Base-by-base conservation (phyloP, 2,888 invertebrate species). In the Pogonocherus hispidulus region DNA sequence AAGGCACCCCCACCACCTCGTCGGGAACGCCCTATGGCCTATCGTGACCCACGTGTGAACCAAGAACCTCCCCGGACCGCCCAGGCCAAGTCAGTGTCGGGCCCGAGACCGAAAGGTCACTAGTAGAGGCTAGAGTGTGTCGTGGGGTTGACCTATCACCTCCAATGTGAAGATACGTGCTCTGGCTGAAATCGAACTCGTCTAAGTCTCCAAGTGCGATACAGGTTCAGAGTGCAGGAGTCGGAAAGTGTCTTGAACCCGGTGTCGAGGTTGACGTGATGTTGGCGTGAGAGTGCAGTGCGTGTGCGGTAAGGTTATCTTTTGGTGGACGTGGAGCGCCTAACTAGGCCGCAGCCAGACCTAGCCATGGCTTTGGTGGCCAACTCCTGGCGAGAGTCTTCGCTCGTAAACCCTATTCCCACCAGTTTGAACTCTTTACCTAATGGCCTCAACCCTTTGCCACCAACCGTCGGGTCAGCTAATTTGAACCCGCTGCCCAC, bases 321-420 rank as follows among this genome's bases (percentile, higher is more conserved):
- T 55, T 65, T 62, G 63, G 79, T 76, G 75, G 72, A 73, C 71
- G 77, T 78, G 77, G 76, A 77, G 73, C 84, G 83, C 83, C 83
- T 82, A 83, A 84, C 84, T 83, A 87, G 72, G 59, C 59, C 59
- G 47, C 59, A 72, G 66, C 69, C 59, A 52, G 57, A 66, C 49
- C 66, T 57, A 66, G 73, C 74, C 76, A 90, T 90, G 90, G 88
- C 89, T 73, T 84, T 90, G 76, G 90, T 90, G 76, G 89, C 89
- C 75, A 88, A 88, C 79, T 89, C 89, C 79, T 90, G 90, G 90
- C 88, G 90, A 73, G 90, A 90, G 84, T 88, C 90, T 55, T 78
- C 85, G 75, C 82, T 85, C 82, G 87, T 87, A 83, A 88, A 87
- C 85, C 87, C 87, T 74, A 87, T 87, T 75, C 87, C 87, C 79